Percentiles rank a stretch among this genome's conserved stretches.
These are phyloP conservation scores for Pipra filicauda DNA, from an alignment of 2,113 vertebrate genomes.

Conservation along the genomic window DNA sequence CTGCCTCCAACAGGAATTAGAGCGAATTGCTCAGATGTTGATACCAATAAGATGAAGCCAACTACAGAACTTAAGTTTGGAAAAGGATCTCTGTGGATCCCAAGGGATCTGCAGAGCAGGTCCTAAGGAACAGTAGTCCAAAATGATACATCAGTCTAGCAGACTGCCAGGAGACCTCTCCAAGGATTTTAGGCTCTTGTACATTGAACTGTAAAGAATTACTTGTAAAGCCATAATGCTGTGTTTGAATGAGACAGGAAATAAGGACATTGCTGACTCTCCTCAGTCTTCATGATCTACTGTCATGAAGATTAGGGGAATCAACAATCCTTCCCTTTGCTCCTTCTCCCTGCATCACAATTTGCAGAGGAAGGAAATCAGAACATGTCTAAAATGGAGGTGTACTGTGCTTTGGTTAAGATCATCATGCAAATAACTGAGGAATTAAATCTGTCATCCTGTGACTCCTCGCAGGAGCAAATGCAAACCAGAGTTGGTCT, in stretches of 20 bases:
- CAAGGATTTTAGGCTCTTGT: neutral
- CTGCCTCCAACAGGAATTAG: neutral
- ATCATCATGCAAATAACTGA: neutral
- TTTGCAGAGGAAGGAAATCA: neutral
- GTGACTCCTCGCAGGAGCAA: neutral
- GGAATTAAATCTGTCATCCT: neutral
- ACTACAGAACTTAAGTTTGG: neutral
- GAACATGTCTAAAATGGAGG: neutral
- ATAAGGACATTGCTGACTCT: neutral
- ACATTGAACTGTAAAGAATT: neutral
- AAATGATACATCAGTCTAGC: neutral
- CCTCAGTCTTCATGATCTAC: neutral
- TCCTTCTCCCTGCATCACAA: neutral
- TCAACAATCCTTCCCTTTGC: neutral
- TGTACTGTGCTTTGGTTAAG: neutral
- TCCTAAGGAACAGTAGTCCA: neutral
- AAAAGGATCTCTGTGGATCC: neutral
- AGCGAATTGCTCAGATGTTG: neutral
- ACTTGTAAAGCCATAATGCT: neutral
- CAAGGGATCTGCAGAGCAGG: neutral
- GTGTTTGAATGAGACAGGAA: neutral
- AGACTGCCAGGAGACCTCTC: neutral
- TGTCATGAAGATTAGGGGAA: neutral
- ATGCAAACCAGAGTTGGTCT: neutral
- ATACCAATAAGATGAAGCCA: neutral